Base-by-base conservation (phyloP, 1,140 invertebrate species). In the Cydia splendana region DNA sequence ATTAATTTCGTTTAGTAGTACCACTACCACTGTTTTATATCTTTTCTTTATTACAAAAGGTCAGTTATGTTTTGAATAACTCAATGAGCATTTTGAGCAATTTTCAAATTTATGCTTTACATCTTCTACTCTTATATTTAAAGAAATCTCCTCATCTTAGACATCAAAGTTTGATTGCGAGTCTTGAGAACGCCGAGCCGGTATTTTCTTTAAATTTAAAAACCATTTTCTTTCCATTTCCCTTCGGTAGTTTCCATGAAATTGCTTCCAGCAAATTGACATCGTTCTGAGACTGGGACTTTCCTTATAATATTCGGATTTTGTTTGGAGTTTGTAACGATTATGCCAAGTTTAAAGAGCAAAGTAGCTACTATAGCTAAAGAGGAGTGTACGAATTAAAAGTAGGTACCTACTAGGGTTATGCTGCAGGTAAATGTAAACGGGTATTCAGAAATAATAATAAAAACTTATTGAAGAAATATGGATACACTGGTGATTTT, bases 161-260 rank as follows among this genome's bases (percentile, higher is more conserved):
- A 62, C 20, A 62, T 62, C 10, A 12, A 53, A 24, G 20, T 62
- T 62, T 62, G 18, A 62, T 62, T 62, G 30, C 67, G 30, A n/a
- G 65, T 13, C n/a, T 42, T 7, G 6, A 18, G 24, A 38, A 34
- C 65, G 67, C 67, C 12, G 0, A 65, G 30, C 38, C 38, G 67
- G 67, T 71, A 38, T 71, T 71, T 71, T 71, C 67, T 71, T 71
- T 71, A 71, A 71, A 71, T 71, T 71, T 71, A 71, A 71, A 71
- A 71, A 71, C 67, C 67, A 45, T 71, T 71, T 71, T 71, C 67
- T 71, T 71, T 71, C 67, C 67, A 71, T 71, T 71, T 71, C 67
- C 67, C 67, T 71, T 71, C 67, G 67, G 67, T 71, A 71, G 67
- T 71, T 71, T 42, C 67, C 67, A 38, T 38, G 67, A 71, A 71